Percentiles rank a stretch among this genome's conserved stretches.
phyloP scores from a whole-genome alignment of 1,140 invertebrate genomes.

The Drosophila dunni region DNA sequence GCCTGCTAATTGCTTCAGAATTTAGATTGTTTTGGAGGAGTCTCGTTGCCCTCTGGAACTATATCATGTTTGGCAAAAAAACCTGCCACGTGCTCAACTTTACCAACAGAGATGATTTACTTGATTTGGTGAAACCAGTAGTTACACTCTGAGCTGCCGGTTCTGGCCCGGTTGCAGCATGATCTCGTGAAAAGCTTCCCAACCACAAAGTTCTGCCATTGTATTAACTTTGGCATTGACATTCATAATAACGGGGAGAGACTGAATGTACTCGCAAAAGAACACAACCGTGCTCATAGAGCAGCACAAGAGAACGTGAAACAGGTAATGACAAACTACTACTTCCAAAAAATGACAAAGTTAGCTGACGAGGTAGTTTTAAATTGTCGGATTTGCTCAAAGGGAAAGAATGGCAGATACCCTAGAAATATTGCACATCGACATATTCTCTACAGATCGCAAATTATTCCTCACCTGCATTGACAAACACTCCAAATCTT shows the following conservation, averaged over 20 bases:
- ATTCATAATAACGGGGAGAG: background rate
- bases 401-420: background rate
- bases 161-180: background rate
- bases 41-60: background rate
- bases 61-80: constrained; percentile 13
- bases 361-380: background rate
- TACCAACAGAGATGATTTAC: background rate
- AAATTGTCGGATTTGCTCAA: constrained; percentile 1
- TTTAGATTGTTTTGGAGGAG: constrained; percentile 23
- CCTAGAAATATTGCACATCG: too few relatives aligned
- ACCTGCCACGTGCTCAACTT: constrained; percentile 12
- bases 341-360: constrained; percentile 7
- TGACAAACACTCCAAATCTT: constrained; percentile 1
- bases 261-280: background rate
- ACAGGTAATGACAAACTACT: constrained; percentile 6
- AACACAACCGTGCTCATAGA: constrained; percentile 8
- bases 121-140: background rate
- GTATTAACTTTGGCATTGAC: constrained; percentile 5
- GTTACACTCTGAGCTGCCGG: constrained; percentile 1
- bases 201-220: background rate
- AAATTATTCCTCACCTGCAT: background rate
- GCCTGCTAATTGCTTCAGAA: constrained; percentile 24
- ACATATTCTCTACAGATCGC: background rate
- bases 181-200: constrained; percentile 1
- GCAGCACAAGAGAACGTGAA: constrained; percentile 8